Evolutionary conservation across 92 coral and sea anemone genomes (phyloP).

Genomic region (Umimayanthus kanabou): DNA sequence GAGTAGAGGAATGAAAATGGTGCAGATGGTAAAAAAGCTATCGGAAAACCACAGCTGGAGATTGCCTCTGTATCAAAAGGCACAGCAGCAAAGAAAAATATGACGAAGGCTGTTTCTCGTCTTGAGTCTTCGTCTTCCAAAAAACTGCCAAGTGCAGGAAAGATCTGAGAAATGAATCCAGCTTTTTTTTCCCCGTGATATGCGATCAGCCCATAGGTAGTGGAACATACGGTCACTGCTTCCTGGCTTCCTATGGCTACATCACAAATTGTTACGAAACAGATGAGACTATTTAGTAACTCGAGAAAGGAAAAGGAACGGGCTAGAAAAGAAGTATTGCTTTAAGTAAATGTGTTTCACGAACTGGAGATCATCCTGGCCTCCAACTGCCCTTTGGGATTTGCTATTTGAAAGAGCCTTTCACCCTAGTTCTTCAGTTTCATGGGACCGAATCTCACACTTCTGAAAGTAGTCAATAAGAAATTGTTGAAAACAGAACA

Average conservation of each 20-base stretch:
- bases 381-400: too few relatives aligned
- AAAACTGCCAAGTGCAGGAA: not conserved
- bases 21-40: too few relatives aligned
- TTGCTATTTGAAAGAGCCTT: constrained; percentile 46
- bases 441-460: too few relatives aligned
- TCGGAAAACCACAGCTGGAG: too few relatives aligned
- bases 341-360: not conserved
- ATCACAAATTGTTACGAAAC: constrained; percentile 50
- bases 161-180: not conserved
- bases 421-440: not conserved
- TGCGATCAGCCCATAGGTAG: constrained; percentile 32
- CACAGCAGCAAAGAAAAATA: not conserved
- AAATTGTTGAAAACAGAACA: too few relatives aligned
- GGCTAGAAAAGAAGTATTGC: not conserved
- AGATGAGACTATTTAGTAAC: constrained; percentile 44
- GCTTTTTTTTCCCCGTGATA: not conserved
- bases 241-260: constrained; percentile 41
- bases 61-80: not conserved
- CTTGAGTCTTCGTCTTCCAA: too few relatives aligned
- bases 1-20: too few relatives aligned
- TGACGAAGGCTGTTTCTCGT: not conserved
- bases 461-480: too few relatives aligned
- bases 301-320: constrained; percentile 40
- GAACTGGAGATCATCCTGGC: not conserved
- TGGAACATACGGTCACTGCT: constrained; percentile 56